Evolutionary conservation across 2,888 invertebrate species (phyloP), one percentile per base, ranked within the genome.

Genomic region (Lepidocyrtoides sp.): DNA sequence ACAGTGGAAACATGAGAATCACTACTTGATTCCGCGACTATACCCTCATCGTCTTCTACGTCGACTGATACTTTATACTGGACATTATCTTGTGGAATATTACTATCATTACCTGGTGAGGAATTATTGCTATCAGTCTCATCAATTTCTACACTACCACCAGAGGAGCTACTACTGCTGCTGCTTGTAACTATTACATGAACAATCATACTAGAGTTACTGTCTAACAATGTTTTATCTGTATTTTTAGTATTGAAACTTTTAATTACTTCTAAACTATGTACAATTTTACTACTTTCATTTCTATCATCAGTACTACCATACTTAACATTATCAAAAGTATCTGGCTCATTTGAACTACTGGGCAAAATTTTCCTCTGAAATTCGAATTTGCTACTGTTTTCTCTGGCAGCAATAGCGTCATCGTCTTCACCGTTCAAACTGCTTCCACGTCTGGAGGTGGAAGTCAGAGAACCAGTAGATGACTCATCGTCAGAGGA

Each of bases 181-280:
- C 83, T 88, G 79, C 88, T 88, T 32, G 91, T 92, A 5, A 94
- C 94, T 77, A 94, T 92, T 41, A 93, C 93, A 26, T 92, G 92
- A 20, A 94, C 93, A 60, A 94, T 92, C 92, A 92, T 94, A 75
- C 92, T 92, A 26, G 93, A 83, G 91, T 92, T 92, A 54, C 44
- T 72, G 0, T 48, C 23, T 41, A 84, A 44, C 10, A 54, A 20
- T 36, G 4, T 3, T 8, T 85, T 44, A 57, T 75, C 69, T 29
- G 44, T 36, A 51, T 72, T 41, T 54, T 57, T 72, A n/a, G n/a
- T n/a, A 29, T 57, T 57, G 0, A 26, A 5, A 32, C 17, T n/a
- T 12, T 41, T 10, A 54, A 89, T 26, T 82, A 57, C n/a, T 26
- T 72, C 57, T 29, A 89, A 72, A 84, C 63, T 89, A 60, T 89